These are phyloP conservation scores for Caenorhabditis angaria DNA, from an alignment of 2,888 invertebrate genomes.

Conservation along the genomic window DNA sequence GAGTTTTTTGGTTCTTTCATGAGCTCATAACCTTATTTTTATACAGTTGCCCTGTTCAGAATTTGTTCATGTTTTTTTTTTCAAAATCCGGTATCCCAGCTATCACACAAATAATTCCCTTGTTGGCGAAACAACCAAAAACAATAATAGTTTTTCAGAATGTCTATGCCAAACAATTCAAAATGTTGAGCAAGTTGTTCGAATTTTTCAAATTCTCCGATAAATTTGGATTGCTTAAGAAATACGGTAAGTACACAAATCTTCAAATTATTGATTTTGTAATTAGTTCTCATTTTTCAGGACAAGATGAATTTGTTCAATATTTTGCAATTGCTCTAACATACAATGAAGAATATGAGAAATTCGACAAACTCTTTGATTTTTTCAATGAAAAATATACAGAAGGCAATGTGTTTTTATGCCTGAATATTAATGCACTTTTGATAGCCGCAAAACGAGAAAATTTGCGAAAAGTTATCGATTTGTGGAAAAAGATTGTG, in stretches of 20 bases:
- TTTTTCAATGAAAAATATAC: neutral
- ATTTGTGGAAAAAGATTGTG: neutral
- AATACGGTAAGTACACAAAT: neutral
- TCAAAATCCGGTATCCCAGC: too few relatives aligned
- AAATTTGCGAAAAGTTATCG: constrained; percentile 3
- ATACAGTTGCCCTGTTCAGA: too few relatives aligned
- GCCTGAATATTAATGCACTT: constrained; percentile 12
- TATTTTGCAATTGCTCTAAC: constrained; percentile 12
- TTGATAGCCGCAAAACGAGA: constrained; percentile 15
- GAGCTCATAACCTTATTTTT: too few relatives aligned
- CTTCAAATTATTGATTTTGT: neutral
- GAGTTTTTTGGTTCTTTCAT: too few relatives aligned
- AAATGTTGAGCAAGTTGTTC: neutral
- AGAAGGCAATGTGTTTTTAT: neutral
- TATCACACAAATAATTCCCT: too few relatives aligned
- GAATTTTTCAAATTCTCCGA: neutral
- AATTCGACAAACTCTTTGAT: constrained; percentile 4
- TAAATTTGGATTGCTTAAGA: neutral
- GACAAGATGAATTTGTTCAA: constrained; percentile 17
- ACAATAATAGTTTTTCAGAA: neutral
- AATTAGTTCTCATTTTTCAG: constrained; percentile 6
- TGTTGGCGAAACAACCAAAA: neutral
- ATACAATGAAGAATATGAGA: constrained; percentile 6
- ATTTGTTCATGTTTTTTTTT: too few relatives aligned
- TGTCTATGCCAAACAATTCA: neutral